phyloP scores from a whole-genome alignment of 2,797 vertebrate species.

The Eurystomus glaucurus region DNA sequence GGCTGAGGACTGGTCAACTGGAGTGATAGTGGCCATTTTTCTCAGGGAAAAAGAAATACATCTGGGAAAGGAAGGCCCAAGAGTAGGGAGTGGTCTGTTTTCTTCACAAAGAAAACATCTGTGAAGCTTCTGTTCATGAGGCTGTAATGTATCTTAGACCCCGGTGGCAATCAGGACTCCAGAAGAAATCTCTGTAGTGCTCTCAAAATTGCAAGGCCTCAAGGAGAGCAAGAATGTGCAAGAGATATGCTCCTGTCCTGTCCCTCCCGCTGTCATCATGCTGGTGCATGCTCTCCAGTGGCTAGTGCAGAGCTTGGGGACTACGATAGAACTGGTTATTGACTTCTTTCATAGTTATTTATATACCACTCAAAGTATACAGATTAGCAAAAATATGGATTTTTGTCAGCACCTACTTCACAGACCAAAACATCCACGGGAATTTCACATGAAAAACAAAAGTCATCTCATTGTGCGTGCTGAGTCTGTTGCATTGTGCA shows the following conservation, averaged over 20 bases:
- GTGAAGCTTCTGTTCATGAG: background rate
- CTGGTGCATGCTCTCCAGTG: accelerated
- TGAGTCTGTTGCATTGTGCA: background rate
- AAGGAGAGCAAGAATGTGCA: background rate
- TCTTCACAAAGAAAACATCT: background rate
- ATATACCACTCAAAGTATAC: background rate
- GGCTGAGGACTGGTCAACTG: background rate
- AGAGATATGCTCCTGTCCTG: background rate
- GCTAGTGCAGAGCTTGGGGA: background rate
- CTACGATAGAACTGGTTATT: background rate
- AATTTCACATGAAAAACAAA: background rate
- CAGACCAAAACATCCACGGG: background rate
- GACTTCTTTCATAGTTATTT: background rate
- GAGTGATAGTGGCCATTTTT: background rate
- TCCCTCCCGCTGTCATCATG: background rate
- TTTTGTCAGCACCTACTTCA: background rate
- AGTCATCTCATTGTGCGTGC: background rate
- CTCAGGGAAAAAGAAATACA: background rate
- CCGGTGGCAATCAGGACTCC: background rate
- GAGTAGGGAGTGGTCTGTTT: background rate
- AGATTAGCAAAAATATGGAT: background rate
- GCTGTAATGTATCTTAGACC: accelerated
- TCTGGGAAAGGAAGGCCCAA: background rate
- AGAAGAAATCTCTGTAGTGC: background rate
- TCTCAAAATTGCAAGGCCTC: background rate